Conservation (phyloP, 2,113 vertebrate species). For the Todiramphus chloris region DNA sequence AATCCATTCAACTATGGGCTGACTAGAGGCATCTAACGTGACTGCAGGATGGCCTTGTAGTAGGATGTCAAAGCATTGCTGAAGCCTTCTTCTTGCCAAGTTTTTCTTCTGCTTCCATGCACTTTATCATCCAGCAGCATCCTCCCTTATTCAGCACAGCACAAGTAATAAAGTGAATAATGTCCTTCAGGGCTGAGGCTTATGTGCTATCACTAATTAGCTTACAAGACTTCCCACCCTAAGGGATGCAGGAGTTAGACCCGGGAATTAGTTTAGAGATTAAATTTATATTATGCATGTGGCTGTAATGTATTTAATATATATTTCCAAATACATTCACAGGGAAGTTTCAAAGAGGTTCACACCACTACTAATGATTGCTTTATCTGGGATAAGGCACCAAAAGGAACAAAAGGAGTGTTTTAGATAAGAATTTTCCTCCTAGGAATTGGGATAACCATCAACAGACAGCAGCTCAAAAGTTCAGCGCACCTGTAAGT, state of each 20-base stretch:
- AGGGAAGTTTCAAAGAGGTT: not conserved
- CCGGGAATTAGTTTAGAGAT: constrained; percentile 26
- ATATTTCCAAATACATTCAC: not conserved
- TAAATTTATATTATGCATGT: not conserved
- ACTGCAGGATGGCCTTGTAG: not conserved
- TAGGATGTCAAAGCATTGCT: not conserved
- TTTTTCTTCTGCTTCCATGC: not conserved
- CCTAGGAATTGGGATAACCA: not conserved
- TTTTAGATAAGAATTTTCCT: not conserved
- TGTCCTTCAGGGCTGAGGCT: constrained; percentile 7
- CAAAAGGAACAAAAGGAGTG: not conserved
- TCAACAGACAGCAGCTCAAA: not conserved
- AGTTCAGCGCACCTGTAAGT: not conserved
- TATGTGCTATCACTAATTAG: constrained; percentile 51
- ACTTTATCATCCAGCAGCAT: not conserved
- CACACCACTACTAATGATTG: not conserved
- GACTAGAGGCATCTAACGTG: not conserved
- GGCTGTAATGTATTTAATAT: not conserved
- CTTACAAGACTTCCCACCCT: constrained; percentile 2
- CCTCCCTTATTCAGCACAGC: not conserved
- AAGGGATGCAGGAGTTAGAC: not conserved
- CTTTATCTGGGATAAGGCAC: not conserved
- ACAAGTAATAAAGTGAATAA: constrained; percentile 26
- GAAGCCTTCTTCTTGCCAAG: not conserved
- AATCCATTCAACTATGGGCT: not conserved